Conservation (phyloP, 2,888 invertebrate species). For the Ophioninae sp. region DNA sequence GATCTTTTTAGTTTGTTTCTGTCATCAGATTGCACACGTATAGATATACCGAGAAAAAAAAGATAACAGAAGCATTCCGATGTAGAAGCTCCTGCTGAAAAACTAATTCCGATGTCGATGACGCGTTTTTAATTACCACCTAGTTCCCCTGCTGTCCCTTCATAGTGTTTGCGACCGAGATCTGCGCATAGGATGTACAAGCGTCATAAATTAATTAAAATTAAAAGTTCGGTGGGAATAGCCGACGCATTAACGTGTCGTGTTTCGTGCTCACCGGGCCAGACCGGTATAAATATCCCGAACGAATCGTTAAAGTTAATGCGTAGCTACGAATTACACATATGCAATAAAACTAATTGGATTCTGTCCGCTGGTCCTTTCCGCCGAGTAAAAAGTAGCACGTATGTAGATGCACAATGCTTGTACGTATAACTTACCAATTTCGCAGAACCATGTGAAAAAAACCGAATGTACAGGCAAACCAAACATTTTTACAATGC, state of each 20-base stretch:
- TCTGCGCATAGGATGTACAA: constrained; percentile 34
- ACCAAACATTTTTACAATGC: background rate
- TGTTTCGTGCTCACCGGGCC: constrained; percentile 56
- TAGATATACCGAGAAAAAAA: constrained; percentile 4
- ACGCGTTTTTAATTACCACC: constrained; percentile 15
- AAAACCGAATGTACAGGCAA: constrained; percentile 10
- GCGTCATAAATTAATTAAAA: constrained; percentile 63
- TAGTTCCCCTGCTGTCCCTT: background rate
- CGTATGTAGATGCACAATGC: constrained; percentile 19
- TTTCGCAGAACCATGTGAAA: constrained; percentile 11
- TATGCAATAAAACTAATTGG: constrained; percentile 65
- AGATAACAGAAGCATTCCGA: background rate
- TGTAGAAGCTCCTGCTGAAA: background rate
- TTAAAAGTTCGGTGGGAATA: constrained; percentile 55
- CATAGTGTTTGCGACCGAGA: background rate
- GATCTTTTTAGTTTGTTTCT: too few species aligned
- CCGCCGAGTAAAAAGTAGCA: constrained; percentile 52
- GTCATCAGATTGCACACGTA: constrained; percentile 8
- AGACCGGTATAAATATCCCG: constrained; percentile 39
- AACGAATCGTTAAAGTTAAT: constrained; percentile 65
- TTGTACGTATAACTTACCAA: constrained; percentile 27
- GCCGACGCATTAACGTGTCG: constrained; percentile 55
- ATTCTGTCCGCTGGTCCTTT: constrained; percentile 59
- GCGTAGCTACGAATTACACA: constrained; percentile 63
- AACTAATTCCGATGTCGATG: constrained; percentile 41